Evolutionary conservation across 35 echinoderm and acorn worm genomes (phyloP), one percentile per base, ranked within the genome.

Genomic region (Nesometra sesokonis): DNA sequence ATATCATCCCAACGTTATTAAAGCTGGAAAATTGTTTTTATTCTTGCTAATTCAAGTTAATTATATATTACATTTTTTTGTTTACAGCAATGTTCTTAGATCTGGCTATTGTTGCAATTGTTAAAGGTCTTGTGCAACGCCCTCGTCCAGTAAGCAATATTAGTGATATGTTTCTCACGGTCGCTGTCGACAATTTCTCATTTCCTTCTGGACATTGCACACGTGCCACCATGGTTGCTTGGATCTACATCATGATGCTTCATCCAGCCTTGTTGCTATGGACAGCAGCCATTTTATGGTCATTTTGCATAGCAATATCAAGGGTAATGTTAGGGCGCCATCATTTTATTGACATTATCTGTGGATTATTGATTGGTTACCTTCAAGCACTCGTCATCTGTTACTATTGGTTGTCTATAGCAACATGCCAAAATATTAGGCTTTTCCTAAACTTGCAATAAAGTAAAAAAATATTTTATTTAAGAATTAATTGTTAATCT

Each of bases 161-260:
- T 77, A 36, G 78, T 17, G 96, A 99, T 77, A 99, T 99, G 96
- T 86, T 99, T 77, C 46, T 93, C 2, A 88, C 87, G 0, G 90
- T 92, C 5, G 84, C 96, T 9, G 96, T 94, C 4, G 96, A 99
- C 81, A 91, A 92, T 85, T 99, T 77, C 47, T 99, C 96, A 7
- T 99, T 99, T 77, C 96, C 96, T 35, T 99, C 96, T 29, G 96
- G 96, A 11, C 96, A 99, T 77, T 90, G 89, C 77, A 94, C 96
- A 19, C 86, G 96, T 43, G 96, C 90, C 32, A 87, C 77, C 3
- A 92, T 91, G 82, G 39, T 99, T 33, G 40, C 82, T 0, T 83
- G n/a, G 37, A 37, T 83, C 1, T 83, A 37, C 35, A 34, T 87
- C 32, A 85, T 94, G 13, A 80, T 31, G 33, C 52, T 93, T 35